These are phyloP conservation scores for Octopus sinensis DNA, from an alignment of 1,140 invertebrate species.

Conservation along the genomic window DNA sequence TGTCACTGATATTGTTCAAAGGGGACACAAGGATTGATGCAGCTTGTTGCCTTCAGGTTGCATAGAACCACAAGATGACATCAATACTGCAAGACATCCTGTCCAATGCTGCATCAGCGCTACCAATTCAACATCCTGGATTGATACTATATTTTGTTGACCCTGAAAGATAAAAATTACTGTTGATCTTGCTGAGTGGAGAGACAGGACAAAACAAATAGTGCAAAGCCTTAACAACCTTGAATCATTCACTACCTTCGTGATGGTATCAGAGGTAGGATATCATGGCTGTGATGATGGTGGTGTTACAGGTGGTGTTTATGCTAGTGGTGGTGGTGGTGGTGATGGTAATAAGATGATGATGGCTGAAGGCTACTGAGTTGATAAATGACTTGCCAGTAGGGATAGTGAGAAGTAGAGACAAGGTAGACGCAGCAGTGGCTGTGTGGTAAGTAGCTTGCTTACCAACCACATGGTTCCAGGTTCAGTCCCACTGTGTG, in stretches of 20 bases:
- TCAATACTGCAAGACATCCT: too few species aligned
- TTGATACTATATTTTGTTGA: constrained; percentile 8
- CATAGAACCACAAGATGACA: too few species aligned
- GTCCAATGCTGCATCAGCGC: too few species aligned
- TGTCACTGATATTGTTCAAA: too few species aligned
- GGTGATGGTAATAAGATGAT: constrained; percentile 1
- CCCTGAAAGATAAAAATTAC: constrained; percentile 10
- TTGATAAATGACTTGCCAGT: background rate
- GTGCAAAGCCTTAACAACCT: constrained; percentile 9
- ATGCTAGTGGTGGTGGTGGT: background rate
- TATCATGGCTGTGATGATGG: constrained; percentile 20
- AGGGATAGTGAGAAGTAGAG: too few species aligned
- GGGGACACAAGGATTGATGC: too few species aligned
- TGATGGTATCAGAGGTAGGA: constrained; percentile 12
- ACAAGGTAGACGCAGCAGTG: too few species aligned
- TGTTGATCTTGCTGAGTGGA: constrained; percentile 4
- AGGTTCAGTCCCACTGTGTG: too few species aligned
- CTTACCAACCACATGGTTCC: too few species aligned
- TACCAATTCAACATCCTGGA: too few species aligned
- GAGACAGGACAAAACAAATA: constrained; percentile 15
- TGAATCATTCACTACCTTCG: background rate
- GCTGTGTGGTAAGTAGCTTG: too few species aligned
- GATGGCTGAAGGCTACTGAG: constrained; percentile 7
- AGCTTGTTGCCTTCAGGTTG: too few species aligned
- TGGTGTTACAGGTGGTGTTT: background rate